Percentiles rank a stretch among this genome's conserved stretches.
phyloP scores from a whole-genome alignment of 2,113 vertebrate species.

The Vanacampus margaritifer region DNA sequence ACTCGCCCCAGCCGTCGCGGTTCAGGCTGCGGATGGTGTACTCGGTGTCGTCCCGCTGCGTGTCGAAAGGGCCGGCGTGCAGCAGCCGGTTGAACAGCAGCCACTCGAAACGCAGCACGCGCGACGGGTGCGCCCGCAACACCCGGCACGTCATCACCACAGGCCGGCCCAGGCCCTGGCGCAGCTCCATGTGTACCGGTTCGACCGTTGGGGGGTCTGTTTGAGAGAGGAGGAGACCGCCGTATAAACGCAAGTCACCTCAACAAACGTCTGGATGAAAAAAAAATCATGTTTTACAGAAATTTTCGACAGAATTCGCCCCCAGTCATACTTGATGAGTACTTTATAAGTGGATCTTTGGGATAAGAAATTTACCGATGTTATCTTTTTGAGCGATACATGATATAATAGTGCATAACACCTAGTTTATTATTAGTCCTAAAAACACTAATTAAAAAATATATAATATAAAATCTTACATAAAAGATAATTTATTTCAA shows the following conservation, averaged over 20 bases:
- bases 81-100: conserved; percentile 84
- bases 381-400: no score
- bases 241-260: not conserved
- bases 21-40: conserved; percentile 83
- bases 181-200: conserved; percentile 84
- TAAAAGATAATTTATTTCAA: no score
- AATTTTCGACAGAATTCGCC: not conserved
- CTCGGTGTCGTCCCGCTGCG: conserved; percentile 86
- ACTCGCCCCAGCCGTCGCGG: conserved; percentile 87
- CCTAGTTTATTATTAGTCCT: no score
- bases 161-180: conserved; percentile 86
- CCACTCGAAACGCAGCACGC: conserved; percentile 92
- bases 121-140: conserved; percentile 86
- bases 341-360: no score
- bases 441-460: no score
- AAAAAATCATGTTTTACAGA: not conserved
- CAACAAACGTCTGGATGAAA: not conserved
- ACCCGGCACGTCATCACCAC: conserved; percentile 92
- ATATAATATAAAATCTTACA: no score
- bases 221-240: conserved; percentile 4
- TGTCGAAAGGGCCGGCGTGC: conserved; percentile 81
- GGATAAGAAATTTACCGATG: no score
- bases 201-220: conserved; percentile 92
- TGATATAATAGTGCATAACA: no score
- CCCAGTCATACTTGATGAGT: not conserved